These are phyloP conservation scores for Andrena trimmerana DNA, from an alignment of 2,888 invertebrate species.

Conservation along the genomic window DNA sequence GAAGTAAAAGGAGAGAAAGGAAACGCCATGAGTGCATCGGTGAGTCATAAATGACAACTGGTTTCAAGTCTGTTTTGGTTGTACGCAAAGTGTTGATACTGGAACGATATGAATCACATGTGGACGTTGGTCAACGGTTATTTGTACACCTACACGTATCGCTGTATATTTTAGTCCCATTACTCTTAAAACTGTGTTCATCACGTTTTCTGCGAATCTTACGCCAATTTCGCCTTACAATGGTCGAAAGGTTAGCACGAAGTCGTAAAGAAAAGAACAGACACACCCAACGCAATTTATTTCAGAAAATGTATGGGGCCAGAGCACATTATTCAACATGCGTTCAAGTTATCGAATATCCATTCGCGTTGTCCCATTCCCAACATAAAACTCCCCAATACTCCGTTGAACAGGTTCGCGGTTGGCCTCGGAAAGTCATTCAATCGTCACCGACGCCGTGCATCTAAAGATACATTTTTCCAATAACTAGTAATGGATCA, in stretches of 20 bases:
- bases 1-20: constrained; percentile 62
- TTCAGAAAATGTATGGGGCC: constrained; percentile 15
- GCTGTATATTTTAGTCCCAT: neutral
- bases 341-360: constrained; percentile 15
- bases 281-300: constrained; percentile 5
- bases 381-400: constrained; percentile 3
- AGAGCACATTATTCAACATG: constrained; percentile 14
- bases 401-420: neutral
- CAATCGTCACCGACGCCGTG: constrained; percentile 1
- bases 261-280: neutral
- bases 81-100: constrained; percentile 31
- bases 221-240: neutral
- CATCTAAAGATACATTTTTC: neutral
- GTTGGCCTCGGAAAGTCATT: neutral
- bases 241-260: neutral
- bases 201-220: neutral
- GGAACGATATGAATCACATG: constrained; percentile 42
- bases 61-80: constrained; percentile 39
- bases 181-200: no score
- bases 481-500: neutral
- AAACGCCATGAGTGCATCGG: constrained; percentile 19
- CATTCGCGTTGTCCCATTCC: constrained; percentile 4
- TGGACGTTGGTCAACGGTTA: constrained; percentile 40
- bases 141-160: constrained; percentile 25
- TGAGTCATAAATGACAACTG: constrained; percentile 50